Evolutionary conservation across 1,140 invertebrate genomes (phyloP), one percentile per base, ranked within the genome.

Genomic region (Nomia melanderi): DNA sequence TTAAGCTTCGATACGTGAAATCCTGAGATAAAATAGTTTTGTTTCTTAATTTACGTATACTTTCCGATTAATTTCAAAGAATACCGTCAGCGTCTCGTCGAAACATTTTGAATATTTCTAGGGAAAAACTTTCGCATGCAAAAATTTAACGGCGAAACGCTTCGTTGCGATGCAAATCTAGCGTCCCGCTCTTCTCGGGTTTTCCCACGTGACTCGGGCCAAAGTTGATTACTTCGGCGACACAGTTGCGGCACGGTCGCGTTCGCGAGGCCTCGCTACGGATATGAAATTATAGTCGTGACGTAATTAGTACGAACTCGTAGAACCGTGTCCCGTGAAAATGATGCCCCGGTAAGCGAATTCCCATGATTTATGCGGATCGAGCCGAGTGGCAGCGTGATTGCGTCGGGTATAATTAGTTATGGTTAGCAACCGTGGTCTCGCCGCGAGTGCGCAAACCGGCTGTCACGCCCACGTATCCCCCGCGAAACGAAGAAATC

Each of bases 301-400:
- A 41, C 60, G 47, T 74, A 74, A 74, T 74, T 74, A 73, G 59
- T 64, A 56, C 29, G 60, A 56, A 65, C 25, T 27, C 71, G 71
- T 54, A 31, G 12, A 33, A 65, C 23, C 20, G 47, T 65, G 25
- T 64, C 60, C 33, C 27, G 50, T n/a, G 47, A 41, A 74, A 74
- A 74, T 74, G 31, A 53, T 36, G 29, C 56, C 9, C 41, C 11
- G 29, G 31, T 39, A 50, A 23, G n/a, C 29, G 47, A 20, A 54
- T 74, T 74, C 62, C 60, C 62, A 74, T 65, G 60, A 31, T 74
- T 74, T 56, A 41, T 54, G 25, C 60, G 60, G 12, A 65, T 74
- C 33, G 47, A 31, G 33, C 20, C 25, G 2, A 9, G 9, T 7
- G 17, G 47, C 14, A 17, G 23, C 36, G 54, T n/a, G 31, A 29